These are phyloP conservation scores for Xenus cinereus DNA, from an alignment of 2,113 vertebrate genomes.

Conservation along the genomic window DNA sequence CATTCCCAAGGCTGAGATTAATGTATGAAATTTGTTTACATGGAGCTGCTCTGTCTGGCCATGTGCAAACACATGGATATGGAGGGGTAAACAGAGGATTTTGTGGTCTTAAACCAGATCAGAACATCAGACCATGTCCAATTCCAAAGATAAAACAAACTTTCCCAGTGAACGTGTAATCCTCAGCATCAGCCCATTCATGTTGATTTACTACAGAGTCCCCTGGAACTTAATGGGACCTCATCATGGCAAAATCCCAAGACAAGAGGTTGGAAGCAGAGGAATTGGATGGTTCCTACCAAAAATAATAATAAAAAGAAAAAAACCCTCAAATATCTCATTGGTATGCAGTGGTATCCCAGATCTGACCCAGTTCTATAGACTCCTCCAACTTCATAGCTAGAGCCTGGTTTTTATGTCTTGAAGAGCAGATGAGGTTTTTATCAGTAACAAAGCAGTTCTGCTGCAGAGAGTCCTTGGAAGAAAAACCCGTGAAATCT, in stretches of 20 bases:
- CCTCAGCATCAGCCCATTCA: background rate
- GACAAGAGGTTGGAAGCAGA: background rate
- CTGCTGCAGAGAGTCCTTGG: background rate
- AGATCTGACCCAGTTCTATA: accelerated
- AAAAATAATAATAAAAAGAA: background rate
- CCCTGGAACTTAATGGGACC: background rate
- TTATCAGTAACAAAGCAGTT: background rate
- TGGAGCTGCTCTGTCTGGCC: accelerated
- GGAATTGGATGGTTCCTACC: background rate
- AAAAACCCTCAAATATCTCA: too few species aligned
- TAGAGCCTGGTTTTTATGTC: accelerated
- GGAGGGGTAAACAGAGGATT: background rate
- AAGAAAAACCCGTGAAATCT: background rate
- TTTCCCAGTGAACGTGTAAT: background rate
- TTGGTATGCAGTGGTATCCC: background rate
- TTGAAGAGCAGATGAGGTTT: background rate
- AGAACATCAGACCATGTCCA: background rate
- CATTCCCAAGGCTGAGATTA: background rate
- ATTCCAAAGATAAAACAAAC: background rate
- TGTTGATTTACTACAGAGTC: background rate
- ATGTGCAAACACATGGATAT: background rate
- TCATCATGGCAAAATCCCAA: background rate
- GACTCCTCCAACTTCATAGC: background rate
- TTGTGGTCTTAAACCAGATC: background rate
- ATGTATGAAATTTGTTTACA: background rate